phyloP scores from a whole-genome alignment of 2,797 vertebrate genomes.

The Rhinichthys osculus region DNA sequence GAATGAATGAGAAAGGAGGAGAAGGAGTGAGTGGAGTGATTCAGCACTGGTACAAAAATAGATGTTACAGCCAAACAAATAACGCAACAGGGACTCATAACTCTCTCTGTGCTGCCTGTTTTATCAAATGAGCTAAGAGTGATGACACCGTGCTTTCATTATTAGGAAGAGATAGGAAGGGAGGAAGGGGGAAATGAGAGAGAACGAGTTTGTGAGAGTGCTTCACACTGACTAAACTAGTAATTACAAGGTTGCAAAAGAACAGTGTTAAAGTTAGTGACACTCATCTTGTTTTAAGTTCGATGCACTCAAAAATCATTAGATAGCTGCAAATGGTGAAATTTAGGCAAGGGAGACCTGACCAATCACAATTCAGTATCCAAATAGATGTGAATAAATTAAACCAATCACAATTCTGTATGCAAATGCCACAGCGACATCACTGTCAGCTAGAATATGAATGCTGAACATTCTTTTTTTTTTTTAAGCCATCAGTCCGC shows the following conservation, averaged over 20 bases:
- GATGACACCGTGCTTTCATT: conserved; percentile 26
- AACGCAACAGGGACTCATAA: conserved; percentile 31
- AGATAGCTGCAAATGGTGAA: neutral
- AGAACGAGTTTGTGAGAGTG: conserved; percentile 14
- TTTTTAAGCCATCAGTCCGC: neutral
- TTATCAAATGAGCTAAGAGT: conserved; percentile 38
- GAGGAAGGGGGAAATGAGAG: conserved; percentile 7
- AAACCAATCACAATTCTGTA: neutral
- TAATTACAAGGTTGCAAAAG: neutral
- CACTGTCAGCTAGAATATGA: neutral
- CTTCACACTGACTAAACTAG: neutral
- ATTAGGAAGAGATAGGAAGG: neutral
- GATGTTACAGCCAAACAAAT: conserved; percentile 35
- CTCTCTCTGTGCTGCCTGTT: conserved; percentile 21
- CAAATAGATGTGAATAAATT: neutral
- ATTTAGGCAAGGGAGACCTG: neutral
- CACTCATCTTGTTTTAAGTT: neutral
- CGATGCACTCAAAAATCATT: neutral
- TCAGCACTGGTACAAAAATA: conserved; percentile 40
- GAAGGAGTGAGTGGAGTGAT: conserved; percentile 27
- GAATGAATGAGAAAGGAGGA: neutral
- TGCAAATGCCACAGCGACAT: neutral
- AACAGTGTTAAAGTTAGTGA: conserved; percentile 1
- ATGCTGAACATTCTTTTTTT: neutral
- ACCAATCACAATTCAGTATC: neutral